These are phyloP conservation scores for Selene dorsalis DNA, from an alignment of 2,797 vertebrate genomes.

Conservation along the genomic window DNA sequence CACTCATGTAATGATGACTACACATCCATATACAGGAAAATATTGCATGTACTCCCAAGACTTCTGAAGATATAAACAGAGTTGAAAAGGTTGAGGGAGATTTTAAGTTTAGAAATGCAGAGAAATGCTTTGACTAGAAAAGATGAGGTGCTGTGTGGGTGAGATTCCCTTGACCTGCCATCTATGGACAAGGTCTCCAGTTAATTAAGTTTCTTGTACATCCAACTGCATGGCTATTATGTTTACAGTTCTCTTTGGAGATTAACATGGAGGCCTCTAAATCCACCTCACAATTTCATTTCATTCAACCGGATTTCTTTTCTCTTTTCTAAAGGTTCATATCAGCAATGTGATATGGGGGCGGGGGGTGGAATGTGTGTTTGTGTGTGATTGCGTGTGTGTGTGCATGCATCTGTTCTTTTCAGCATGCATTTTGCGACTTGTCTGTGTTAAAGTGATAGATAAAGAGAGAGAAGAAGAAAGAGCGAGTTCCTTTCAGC, in stretches of 20 bases:
- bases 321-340: slow-evolving; percentile 70
- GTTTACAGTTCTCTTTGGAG: slow-evolving; percentile 73
- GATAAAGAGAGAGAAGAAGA: slow-evolving; percentile 40
- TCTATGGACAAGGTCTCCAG: slow-evolving; percentile 73
- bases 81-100: slow-evolving; percentile 48
- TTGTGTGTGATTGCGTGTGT: slow-evolving; percentile 36
- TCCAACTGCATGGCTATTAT: slow-evolving; percentile 67
- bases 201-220: slow-evolving; percentile 76
- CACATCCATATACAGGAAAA: slow-evolving; percentile 34
- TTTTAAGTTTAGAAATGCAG: slow-evolving; percentile 56
- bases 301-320: slow-evolving; percentile 74
- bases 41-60: slow-evolving; percentile 15
- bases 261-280: slow-evolving; percentile 77
- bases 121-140: slow-evolving; percentile 57
- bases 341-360: slow-evolving; percentile 66
- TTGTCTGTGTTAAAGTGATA: slow-evolving; percentile 44
- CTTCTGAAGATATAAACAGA: slow-evolving; percentile 48
- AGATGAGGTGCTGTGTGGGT: slow-evolving; percentile 58
- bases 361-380: slow-evolving; percentile 28
- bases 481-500: slow-evolving; percentile 37
- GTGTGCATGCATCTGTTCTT: slow-evolving; percentile 41
- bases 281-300: slow-evolving; percentile 78
- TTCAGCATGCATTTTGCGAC: slow-evolving; percentile 51
- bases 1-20: slow-evolving; percentile 32
- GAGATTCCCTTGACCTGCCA: slow-evolving; percentile 75